phyloP scores from a whole-genome alignment of 2,797 vertebrate species.

The Pogonophryne albipinna region DNA sequence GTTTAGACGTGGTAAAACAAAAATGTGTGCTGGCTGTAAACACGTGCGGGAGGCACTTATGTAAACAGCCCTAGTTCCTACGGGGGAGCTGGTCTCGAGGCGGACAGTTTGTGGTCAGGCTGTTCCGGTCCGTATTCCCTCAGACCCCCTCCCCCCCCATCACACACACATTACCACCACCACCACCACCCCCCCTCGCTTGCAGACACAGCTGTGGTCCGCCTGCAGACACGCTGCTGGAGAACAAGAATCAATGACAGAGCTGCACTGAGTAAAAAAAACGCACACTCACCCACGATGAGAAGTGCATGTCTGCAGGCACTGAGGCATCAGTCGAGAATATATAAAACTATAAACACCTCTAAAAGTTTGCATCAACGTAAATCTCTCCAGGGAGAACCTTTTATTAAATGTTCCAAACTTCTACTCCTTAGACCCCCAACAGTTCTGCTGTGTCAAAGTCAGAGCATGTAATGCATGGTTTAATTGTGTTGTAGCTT shows the following conservation, averaged over 20 bases:
- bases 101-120: conserved; percentile 72
- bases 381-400: background rate
- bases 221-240: conserved; percentile 62
- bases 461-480: conserved; percentile 18
- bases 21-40: conserved; percentile 80
- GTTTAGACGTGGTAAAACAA: conserved; percentile 76
- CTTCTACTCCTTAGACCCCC: background rate
- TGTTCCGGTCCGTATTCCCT: conserved; percentile 57
- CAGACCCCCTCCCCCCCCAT: background rate
- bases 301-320: conserved; percentile 71
- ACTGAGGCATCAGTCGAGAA: conserved; percentile 42
- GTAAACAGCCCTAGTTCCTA: conserved; percentile 76
- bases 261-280: conserved; percentile 40
- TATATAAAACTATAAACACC: conserved; percentile 38
- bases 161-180: background rate
- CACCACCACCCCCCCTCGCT: background rate
- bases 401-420: background rate
- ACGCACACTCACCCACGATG: conserved; percentile 60
- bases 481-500: conserved; percentile 40
- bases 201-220: conserved; percentile 74
- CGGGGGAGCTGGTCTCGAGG: conserved; percentile 61
- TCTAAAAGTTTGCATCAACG: conserved; percentile 13
- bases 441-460: conserved; percentile 5
- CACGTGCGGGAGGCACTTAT: conserved; percentile 74
- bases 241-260: conserved; percentile 62